Evolutionary conservation across 2,113 vertebrate genomes (phyloP).

Genomic region (Centropristis striata): DNA sequence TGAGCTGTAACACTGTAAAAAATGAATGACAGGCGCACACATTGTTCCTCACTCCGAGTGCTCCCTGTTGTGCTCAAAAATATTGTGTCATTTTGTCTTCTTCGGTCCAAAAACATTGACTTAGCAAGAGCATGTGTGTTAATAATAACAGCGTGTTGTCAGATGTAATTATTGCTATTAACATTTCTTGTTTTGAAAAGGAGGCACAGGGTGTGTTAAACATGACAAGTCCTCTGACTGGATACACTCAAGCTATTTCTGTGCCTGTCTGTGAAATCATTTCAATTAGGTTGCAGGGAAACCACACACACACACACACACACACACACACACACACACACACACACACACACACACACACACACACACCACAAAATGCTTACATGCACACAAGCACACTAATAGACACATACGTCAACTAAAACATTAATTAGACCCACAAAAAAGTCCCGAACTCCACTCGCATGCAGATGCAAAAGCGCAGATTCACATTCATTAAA

Average conservation of each 20-base stretch:
- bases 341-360: no score
- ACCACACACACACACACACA: conserved; percentile 17
- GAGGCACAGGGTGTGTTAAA: conserved; percentile 12
- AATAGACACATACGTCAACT: conserved; percentile 34
- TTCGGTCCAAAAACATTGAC: conserved; percentile 18
- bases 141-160: conserved; percentile 18
- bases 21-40: conserved; percentile 53
- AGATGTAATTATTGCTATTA: conserved; percentile 26
- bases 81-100: conserved; percentile 36
- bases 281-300: conserved; percentile 36
- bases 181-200: conserved; percentile 30
- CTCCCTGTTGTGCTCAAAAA: conserved; percentile 31
- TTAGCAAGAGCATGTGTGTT: background rate
- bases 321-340: conserved; percentile 12
- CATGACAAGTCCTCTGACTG: conserved; percentile 32
- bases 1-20: conserved; percentile 44
- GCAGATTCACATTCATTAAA: conserved; percentile 43
- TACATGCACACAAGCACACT: conserved; percentile 10
- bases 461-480: conserved; percentile 12
- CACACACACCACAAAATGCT: conserved; percentile 27
- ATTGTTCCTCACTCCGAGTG: conserved; percentile 25
- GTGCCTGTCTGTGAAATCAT: conserved; percentile 34
- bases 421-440: conserved; percentile 49
- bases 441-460: conserved; percentile 30
- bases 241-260: conserved; percentile 27